Conservation (phyloP, 2,113 vertebrate genomes). For the Stigmatopora argus region DNA sequence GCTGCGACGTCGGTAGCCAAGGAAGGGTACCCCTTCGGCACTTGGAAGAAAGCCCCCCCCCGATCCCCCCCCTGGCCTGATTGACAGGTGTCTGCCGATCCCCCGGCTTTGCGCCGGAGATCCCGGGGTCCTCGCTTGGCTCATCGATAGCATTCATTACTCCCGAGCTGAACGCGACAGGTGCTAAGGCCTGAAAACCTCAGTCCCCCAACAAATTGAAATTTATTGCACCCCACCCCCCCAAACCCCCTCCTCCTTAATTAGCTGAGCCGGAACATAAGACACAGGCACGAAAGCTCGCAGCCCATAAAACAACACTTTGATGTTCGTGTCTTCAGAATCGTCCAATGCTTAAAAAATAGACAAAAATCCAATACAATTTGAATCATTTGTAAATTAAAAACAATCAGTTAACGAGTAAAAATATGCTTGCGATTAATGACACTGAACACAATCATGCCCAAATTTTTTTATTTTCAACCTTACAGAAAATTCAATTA, state of each 20-base stretch:
- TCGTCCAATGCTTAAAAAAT: too few relatives aligned
- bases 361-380: too few relatives aligned
- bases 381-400: too few relatives aligned
- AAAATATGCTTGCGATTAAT: too few relatives aligned
- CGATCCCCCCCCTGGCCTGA: slow-evolving; percentile 34
- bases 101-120: slow-evolving; percentile 68
- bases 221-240: slow-evolving; percentile 44
- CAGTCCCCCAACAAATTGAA: slow-evolving; percentile 31
- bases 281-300: slow-evolving; percentile 11
- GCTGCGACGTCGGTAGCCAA: slow-evolving; percentile 51
- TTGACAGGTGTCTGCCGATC: slow-evolving; percentile 72
- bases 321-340: too few relatives aligned
- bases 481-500: too few relatives aligned
- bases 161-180: slow-evolving; percentile 58
- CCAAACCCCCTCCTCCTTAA: slow-evolving; percentile 50
- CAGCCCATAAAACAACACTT: neutral
- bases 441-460: too few relatives aligned
- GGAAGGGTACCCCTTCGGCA: slow-evolving; percentile 8
- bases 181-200: slow-evolving; percentile 56
- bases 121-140: slow-evolving; percentile 52
- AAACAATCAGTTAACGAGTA: too few relatives aligned
- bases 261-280: slow-evolving; percentile 48
- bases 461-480: too few relatives aligned
- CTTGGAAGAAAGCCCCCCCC: slow-evolving; percentile 26
- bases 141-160: slow-evolving; percentile 59